These are phyloP conservation scores for Echinops telfairi DNA, from an alignment of 2,113 vertebrate species.

Conservation along the genomic window DNA sequence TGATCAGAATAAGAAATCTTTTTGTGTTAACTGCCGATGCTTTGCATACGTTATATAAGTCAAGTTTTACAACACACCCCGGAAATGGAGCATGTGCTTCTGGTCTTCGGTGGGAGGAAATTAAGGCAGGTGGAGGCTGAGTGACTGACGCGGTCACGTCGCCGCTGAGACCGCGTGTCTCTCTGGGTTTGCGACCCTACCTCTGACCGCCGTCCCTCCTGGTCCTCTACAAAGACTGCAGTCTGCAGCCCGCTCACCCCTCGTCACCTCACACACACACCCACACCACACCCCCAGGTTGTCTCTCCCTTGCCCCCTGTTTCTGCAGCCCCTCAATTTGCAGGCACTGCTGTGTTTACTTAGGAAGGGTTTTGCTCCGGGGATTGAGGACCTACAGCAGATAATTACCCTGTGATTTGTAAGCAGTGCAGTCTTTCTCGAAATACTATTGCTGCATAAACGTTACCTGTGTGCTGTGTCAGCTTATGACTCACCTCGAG, in stretches of 20 bases:
- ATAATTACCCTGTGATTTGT: constrained; percentile 80
- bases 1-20: background rate
- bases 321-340: constrained; percentile 47
- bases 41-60: background rate
- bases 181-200: background rate
- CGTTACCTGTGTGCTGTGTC: constrained; percentile 78
- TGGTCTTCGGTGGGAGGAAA: background rate
- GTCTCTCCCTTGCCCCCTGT: constrained; percentile 16
- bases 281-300: background rate
- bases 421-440: constrained; percentile 74
- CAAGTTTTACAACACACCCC: background rate
- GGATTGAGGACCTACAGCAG: constrained; percentile 76
- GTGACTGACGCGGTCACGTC: background rate
- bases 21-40: background rate
- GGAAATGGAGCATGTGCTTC: background rate
- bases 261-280: background rate
- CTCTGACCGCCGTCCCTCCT: background rate
- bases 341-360: constrained; percentile 67
- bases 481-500: constrained; percentile 80
- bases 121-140: background rate
- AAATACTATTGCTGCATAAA: constrained; percentile 74
- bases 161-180: background rate
- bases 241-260: too few species aligned
- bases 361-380: constrained; percentile 76
- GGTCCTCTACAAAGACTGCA: background rate